These are phyloP conservation scores for Pentamera pediparva DNA, from an alignment of 53 echinoderm and acorn worm genomes.

Conservation along the genomic window DNA sequence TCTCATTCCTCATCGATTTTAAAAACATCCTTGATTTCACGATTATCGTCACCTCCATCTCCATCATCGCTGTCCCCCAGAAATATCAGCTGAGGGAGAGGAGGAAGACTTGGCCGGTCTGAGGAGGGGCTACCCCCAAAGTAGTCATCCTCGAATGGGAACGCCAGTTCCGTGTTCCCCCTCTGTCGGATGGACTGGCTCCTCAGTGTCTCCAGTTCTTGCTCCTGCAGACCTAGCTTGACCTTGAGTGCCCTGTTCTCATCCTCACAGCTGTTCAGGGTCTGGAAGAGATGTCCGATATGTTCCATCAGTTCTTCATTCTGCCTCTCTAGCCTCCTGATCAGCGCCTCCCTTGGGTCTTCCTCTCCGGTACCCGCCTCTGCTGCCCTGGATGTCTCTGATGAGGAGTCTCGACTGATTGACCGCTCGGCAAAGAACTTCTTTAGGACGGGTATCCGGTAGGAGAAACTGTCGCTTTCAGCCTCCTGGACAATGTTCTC, in stretches of 20 bases:
- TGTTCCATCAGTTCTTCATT: slow-evolving; percentile 57
- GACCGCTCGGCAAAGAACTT: background rate
- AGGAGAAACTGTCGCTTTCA: slow-evolving; percentile 1
- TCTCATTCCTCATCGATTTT: too few relatives aligned
- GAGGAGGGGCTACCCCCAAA: too few relatives aligned
- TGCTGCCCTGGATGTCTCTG: too few relatives aligned
- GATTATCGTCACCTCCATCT: too few relatives aligned
- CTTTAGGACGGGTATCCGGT: background rate
- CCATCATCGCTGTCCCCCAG: too few relatives aligned
- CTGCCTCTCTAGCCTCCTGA: slow-evolving; percentile 39
- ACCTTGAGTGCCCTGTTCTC: slow-evolving; percentile 58
- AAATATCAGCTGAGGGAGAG: too few relatives aligned
- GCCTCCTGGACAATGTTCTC: slow-evolving; percentile 8
- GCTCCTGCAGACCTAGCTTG: slow-evolving; percentile 26
- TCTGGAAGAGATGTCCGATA: slow-evolving; percentile 45
- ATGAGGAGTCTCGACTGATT: slow-evolving; percentile 1
- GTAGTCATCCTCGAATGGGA: too few relatives aligned
- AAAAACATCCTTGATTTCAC: too few relatives aligned
- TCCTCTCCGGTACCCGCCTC: background rate
- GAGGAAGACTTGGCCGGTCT: too few relatives aligned
- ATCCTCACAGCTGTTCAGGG: slow-evolving; percentile 58
- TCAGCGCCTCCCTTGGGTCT: background rate
- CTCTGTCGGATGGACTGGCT: too few relatives aligned
- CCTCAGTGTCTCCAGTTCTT: slow-evolving; percentile 40
- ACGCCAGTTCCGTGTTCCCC: too few relatives aligned